phyloP scores from a whole-genome alignment of 2,113 vertebrate species.

The Ictidomys tridecemlineatus region DNA sequence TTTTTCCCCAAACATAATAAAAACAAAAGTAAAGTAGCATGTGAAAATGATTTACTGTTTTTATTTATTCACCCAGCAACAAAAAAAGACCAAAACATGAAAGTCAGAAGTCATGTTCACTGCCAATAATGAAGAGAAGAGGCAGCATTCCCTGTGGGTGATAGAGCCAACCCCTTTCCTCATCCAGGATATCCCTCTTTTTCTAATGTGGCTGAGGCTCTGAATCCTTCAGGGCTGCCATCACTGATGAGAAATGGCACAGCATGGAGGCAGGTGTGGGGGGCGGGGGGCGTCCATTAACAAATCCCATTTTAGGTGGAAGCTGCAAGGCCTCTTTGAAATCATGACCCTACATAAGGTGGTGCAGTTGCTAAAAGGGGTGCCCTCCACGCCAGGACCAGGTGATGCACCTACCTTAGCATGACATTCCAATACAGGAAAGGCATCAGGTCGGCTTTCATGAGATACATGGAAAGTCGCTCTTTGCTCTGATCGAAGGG shows the following conservation, averaged over 20 bases:
- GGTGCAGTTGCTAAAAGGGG: background rate
- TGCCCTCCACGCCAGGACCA: background rate
- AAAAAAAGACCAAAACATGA: background rate
- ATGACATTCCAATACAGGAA: slow-evolving; percentile 96
- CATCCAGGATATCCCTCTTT: background rate
- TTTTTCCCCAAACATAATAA: slow-evolving; percentile 23
- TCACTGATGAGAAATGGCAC: background rate
- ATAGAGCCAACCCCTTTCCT: background rate
- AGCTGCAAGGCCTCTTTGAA: background rate
- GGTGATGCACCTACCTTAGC: slow-evolving; percentile 90
- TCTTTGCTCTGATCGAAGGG: slow-evolving; percentile 98
- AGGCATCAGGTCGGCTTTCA: slow-evolving; percentile 98
- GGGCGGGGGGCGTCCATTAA: background rate
- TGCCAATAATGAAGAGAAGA: background rate
- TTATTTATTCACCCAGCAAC: background rate
- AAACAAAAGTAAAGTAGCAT: background rate
- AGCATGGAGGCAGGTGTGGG: background rate
- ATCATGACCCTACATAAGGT: background rate
- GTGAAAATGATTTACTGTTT: slow-evolving; percentile 2
- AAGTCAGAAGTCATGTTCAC: background rate
- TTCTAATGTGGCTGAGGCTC: background rate
- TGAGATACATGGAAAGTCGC: slow-evolving; percentile 93
- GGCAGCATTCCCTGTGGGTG: no score
- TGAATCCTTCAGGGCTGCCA: background rate
- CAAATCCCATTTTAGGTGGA: background rate